phyloP scores from a whole-genome alignment of 2,113 vertebrate species.

The Helogale parvula region DNA sequence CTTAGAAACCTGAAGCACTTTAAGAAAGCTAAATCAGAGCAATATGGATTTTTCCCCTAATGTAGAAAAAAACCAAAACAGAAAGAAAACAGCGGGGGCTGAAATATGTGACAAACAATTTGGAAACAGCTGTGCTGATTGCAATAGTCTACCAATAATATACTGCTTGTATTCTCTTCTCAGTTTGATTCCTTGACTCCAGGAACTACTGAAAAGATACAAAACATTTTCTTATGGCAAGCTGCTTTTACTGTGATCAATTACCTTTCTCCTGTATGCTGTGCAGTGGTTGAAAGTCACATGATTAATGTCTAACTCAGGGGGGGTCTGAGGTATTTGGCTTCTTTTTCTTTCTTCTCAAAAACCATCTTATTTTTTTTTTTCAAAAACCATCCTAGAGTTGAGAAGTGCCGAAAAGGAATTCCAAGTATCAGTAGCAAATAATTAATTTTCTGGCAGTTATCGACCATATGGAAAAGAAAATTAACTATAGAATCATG shows the following conservation, averaged over 20 bases:
- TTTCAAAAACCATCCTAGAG: conserved; percentile 6
- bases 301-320: neutral
- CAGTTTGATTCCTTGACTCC: conserved; percentile 61
- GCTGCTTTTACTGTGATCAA: conserved; percentile 44
- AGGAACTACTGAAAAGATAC: conserved; percentile 53
- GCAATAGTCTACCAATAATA: conserved; percentile 56
- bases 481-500: conserved; percentile 31
- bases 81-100: neutral
- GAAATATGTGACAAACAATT: conserved; percentile 65
- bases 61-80: neutral
- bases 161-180: conserved; percentile 25
- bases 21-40: conserved; percentile 32
- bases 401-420: neutral
- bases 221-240: conserved; percentile 41
- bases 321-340: neutral
- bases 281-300: neutral
- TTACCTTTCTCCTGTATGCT: neutral
- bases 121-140: conserved; percentile 23
- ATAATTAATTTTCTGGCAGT: neutral
- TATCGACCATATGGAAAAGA: neutral
- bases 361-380: neutral
- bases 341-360: neutral
- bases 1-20: conserved; percentile 51
- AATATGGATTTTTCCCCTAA: neutral
- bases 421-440: neutral